Evolutionary conservation across 2,797 vertebrate genomes (phyloP), one percentile per base, ranked within the genome.

Genomic region (Channa striata): DNA sequence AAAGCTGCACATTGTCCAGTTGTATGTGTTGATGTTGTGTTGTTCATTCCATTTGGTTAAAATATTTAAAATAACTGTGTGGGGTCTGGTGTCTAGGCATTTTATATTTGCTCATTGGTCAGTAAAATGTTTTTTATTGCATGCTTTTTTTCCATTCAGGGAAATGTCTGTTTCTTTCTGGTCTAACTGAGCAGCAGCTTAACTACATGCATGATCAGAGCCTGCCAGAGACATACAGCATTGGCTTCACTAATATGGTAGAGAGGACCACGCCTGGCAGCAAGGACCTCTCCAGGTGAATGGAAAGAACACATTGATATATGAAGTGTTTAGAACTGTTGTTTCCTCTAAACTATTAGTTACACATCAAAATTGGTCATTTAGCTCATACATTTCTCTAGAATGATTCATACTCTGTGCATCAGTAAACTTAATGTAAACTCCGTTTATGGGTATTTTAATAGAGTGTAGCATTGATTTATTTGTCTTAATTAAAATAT

Each of bases 191-290:
- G 1, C 81, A 96, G 78, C 97, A 98, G 67, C 93, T 99, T 66
- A 99, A 93, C 88, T 96, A 96, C 87, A 93, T 95, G 94, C 96
- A 99, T 4, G 98, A 99, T 78, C 93, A 96, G 75, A 95, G 91
- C 11, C 93, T 99, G 68, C 98, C 98, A 0, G 96, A 96, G 77
- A 96, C 93, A 43, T 98, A 98, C 1, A 94, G 96, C 49, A 99
- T 99, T 56, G 98, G 98, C 52, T 98, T 99, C 87, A 99, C 98
- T 81, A 99, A 99, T 78, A 99, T 99, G 97, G 98, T 99, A 52
- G 98, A 99, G 89, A 96, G 98, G 88, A 99, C 98, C 11, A 99
- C 98, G 0, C 98, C 98, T 9, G 97, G 98, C 65, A 99, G 98
- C 93, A 99, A 99, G 84, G 98, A 99, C 81, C 96, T 99, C 9